Base-by-base conservation (phyloP, 2,888 invertebrate genomes). In the Mystacides longicornis region DNA sequence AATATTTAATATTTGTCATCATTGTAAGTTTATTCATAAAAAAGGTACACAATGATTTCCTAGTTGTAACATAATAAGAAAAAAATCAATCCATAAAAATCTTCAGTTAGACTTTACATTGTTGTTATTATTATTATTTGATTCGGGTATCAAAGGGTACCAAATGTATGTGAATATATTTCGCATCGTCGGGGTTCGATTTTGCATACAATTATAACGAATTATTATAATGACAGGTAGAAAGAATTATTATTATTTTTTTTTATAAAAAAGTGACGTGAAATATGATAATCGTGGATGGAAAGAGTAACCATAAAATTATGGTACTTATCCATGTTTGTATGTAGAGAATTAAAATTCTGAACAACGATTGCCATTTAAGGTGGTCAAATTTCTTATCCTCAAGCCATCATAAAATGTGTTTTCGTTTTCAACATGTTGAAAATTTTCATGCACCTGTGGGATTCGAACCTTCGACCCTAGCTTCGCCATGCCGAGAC, bases 1-100 rank as follows among this genome's bases (percentile, higher is more conserved):
- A 57, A 61, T 59, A 61, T 57, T 14, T n/a, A 60, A 58, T 61
- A 61, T 61, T 61, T 61, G 57, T 61, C 60, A 61, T 61, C 60
- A 57, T 37, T 14, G 37, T 56, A 51, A 49, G 33, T 46, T 42
- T 54, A 61, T 61, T 61, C 58, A 61, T 57, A 46, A 48, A 55
- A 55, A 49, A n/a, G n/a, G n/a, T n/a, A n/a, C n/a, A 60, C 56
- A 60, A 60, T 60, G 16, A 37, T 37, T 37, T 16, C 14, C 5
- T 56, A 55, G 57, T 56, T 60, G 58, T 58, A 58, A 60, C 58
- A 60, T 58, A 58, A 57, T 58, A 60, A 58, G 58, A 58, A 56
- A 58, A 60, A 60, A 58, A 58, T 56, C 49, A 51, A 56, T 57
- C 60, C 43, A 60, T 60, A 60, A 56, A 37, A 60, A 60, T 60